Conservation (phyloP, 2,113 vertebrate species). For the Sorex araneus region DNA sequence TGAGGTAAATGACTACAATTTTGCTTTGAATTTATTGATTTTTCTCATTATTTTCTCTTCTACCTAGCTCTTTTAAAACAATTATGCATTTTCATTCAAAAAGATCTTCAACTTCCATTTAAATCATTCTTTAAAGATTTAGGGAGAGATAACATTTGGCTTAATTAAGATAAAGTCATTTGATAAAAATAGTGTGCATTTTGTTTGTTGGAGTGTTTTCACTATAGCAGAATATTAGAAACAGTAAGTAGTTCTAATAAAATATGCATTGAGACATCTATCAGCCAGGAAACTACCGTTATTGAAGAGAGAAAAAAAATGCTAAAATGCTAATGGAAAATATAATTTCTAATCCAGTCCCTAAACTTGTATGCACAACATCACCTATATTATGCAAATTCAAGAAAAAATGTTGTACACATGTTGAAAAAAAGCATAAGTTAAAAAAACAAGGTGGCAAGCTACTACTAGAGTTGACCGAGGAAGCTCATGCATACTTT, state of each 20-base stretch:
- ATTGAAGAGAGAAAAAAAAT: not conserved
- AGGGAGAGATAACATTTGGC: not conserved
- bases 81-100: not conserved
- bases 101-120: slow-evolving; percentile 19
- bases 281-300: not conserved
- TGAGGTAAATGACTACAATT: not conserved
- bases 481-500: not conserved
- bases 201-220: not conserved
- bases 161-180: slow-evolving; percentile 11
- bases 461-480: not conserved
- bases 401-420: not conserved
- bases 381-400: not conserved
- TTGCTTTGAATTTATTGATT: not conserved
- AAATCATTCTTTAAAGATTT: slow-evolving; percentile 22
- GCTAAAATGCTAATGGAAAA: slow-evolving; percentile 46
- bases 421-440: slow-evolving; percentile 37
- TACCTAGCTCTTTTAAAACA: not conserved
- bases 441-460: not conserved
- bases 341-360: not conserved
- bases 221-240: not conserved
- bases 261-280: not conserved
- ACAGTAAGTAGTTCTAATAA: slow-evolving; percentile 17
- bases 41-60: slow-evolving; percentile 28
- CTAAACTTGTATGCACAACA: not conserved
- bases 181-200: not conserved